Evolutionary conservation across 2,888 invertebrate genomes (phyloP).

Genomic region (Arenicola marina): DNA sequence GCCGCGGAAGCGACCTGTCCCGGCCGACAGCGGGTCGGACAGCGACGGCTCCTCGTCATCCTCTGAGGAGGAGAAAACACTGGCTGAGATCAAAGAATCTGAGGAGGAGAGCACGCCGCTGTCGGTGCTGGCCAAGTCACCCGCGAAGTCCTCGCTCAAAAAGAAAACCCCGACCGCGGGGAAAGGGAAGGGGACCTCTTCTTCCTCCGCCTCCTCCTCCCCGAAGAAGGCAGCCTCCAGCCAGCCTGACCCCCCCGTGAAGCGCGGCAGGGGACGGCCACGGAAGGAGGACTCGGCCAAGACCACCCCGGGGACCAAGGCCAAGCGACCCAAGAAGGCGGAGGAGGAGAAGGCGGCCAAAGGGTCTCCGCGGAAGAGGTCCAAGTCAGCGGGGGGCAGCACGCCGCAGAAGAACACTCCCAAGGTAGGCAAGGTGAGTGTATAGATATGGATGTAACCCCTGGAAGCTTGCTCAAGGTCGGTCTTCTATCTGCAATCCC

Average conservation of each 20-base stretch:
- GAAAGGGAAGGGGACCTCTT: too few relatives aligned
- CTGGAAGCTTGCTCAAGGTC: too few relatives aligned
- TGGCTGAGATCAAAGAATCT: too few relatives aligned
- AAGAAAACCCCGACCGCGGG: too few relatives aligned
- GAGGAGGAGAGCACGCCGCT: neutral
- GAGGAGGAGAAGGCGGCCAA: neutral
- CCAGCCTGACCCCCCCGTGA: neutral
- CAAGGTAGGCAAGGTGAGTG: neutral
- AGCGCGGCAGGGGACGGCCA: neutral
- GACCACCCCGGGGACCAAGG: constrained; percentile 4
- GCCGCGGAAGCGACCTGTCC: neutral
- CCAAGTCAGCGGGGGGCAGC: too few relatives aligned
- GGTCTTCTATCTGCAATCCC: too few relatives aligned
- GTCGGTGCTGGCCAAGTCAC: neutral
- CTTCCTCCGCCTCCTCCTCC: too few relatives aligned
- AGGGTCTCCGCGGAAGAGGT: neutral
- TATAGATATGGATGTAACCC: too few relatives aligned
- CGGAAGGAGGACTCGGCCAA: neutral
- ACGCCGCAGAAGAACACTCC: neutral
- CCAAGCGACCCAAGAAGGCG: constrained; percentile 8
- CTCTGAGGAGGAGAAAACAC: too few relatives aligned
- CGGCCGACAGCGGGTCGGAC: neutral
- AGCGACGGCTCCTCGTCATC: too few relatives aligned
- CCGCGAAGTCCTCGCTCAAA: too few relatives aligned
- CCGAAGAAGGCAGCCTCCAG: too few relatives aligned